These are phyloP conservation scores for Brienomyrus longianalis DNA, from an alignment of 2,113 vertebrate genomes.

Conservation along the genomic window DNA sequence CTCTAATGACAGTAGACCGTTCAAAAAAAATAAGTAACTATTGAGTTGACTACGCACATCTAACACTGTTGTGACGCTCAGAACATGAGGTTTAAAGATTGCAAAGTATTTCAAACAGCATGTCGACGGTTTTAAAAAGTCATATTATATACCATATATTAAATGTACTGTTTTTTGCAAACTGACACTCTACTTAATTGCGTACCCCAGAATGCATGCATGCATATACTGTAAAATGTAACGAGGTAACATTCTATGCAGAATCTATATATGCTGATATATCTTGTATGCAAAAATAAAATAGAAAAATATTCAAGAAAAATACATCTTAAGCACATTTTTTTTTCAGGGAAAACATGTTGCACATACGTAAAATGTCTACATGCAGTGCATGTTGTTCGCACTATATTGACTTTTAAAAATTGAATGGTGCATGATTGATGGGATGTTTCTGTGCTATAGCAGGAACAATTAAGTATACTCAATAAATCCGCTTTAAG, in stretches of 20 bases:
- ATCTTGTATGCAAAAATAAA: background rate
- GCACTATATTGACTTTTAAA: background rate
- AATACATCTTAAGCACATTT: background rate
- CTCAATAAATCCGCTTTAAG: background rate
- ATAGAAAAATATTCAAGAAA: background rate
- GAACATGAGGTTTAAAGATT: background rate
- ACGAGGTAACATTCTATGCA: background rate
- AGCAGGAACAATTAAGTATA: background rate
- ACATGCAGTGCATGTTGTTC: background rate
- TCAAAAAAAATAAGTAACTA: background rate
- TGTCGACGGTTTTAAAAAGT: background rate
- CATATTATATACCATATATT: background rate
- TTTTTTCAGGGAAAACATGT: background rate
- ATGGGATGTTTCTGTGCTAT: background rate
- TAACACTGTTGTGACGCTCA: background rate
- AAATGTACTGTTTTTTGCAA: background rate
- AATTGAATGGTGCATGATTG: background rate
- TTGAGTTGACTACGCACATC: background rate
- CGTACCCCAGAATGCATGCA: background rate
- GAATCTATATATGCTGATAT: background rate
- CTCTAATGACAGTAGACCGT: background rate
- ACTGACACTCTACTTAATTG: background rate
- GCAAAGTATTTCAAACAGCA: background rate
- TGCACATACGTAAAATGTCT: background rate
- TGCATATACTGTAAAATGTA: background rate